phyloP scores from a whole-genome alignment of 2,888 invertebrate genomes.

The Pterostichus madidus region DNA sequence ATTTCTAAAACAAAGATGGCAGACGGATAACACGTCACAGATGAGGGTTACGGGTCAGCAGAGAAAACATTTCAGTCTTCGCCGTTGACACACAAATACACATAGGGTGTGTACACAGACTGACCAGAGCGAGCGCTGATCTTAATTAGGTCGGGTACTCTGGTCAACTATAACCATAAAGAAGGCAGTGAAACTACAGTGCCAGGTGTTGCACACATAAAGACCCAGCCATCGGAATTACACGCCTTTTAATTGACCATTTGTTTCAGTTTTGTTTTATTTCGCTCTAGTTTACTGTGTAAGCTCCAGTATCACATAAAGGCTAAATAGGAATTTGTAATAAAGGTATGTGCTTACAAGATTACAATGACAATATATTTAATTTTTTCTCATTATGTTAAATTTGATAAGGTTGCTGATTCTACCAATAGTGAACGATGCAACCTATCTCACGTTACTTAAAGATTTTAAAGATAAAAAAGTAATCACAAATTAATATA shows the following conservation, averaged over 20 bases:
- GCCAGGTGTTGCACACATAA: constrained; percentile 34
- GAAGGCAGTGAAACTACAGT: not conserved
- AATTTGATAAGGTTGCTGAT: too few relatives aligned
- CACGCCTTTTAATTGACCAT: constrained; percentile 4
- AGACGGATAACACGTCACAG: not conserved
- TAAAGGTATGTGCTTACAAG: too few relatives aligned
- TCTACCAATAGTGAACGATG: too few relatives aligned
- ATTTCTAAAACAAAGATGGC: constrained; percentile 43
- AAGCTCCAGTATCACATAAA: constrained; percentile 2
- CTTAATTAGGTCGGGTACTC: not conserved
- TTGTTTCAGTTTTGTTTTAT: constrained; percentile 15
- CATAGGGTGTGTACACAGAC: not conserved
- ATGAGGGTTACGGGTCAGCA: constrained; percentile 18
- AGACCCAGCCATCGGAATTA: constrained; percentile 1
- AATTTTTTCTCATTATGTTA: too few relatives aligned
- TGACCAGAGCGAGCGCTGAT: constrained; percentile 6
- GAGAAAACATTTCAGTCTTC: constrained; percentile 2
- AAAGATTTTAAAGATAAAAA: too few relatives aligned
- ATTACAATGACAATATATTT: too few relatives aligned
- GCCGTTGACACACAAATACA: not conserved
- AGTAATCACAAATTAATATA: too few relatives aligned
- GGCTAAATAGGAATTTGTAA: not conserved
- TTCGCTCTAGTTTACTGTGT: not conserved
- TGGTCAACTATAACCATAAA: constrained; percentile 26
- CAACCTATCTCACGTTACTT: too few relatives aligned